Conservation (phyloP, 2,113 vertebrate genomes). For the Sceloporus tristichus region DNA sequence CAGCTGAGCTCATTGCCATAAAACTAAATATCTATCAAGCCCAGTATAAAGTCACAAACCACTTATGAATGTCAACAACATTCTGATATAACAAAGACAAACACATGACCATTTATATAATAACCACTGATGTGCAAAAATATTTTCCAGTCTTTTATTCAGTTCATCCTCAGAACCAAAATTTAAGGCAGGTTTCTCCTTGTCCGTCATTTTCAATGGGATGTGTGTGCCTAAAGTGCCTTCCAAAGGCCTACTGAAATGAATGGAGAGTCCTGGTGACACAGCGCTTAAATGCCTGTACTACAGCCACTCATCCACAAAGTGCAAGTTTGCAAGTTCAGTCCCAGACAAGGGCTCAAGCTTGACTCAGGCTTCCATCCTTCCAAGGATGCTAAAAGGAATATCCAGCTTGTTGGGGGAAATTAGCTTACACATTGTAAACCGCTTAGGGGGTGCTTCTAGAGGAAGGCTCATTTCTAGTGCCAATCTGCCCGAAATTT, state of each 20-base stretch:
- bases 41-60: constrained; percentile 79
- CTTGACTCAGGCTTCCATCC: no score
- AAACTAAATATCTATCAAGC: constrained; percentile 76
- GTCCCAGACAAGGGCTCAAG: no score
- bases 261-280: not conserved
- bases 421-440: no score
- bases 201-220: not conserved
- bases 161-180: not conserved
- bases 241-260: not conserved
- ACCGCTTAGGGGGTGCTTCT: no score
- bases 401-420: no score
- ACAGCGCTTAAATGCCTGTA: no score
- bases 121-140: not conserved
- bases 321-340: no score
- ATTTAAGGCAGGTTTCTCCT: not conserved
- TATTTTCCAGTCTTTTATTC: not conserved
- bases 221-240: not conserved
- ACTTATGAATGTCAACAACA: constrained; percentile 69
- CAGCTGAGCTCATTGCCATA: constrained; percentile 70
- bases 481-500: no score
- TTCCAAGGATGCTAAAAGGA: no score
- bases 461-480: no score
- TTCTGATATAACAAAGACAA: not conserved
- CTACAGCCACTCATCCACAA: no score
- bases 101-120: not conserved